Evolutionary conservation across 2,113 vertebrate genomes (phyloP), one percentile per base, ranked within the genome.

Genomic region (Rutilus rutilus): DNA sequence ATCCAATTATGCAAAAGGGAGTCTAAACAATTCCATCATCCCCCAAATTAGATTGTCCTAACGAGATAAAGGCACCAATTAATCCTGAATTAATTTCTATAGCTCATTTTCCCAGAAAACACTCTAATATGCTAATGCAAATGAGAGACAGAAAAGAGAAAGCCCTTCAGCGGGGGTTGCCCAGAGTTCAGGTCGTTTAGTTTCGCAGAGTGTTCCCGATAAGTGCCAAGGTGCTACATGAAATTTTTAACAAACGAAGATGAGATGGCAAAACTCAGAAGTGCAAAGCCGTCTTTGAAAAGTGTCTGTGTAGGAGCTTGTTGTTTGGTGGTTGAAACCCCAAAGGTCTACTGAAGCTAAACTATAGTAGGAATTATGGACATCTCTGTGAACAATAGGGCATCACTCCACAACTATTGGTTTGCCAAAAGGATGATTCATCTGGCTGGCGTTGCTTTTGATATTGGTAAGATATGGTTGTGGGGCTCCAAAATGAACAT

Each of bases 21-120:
- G 96, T 97, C 97, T 98, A 98, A 99, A 99, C 97, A 98, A 99
- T 99, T 99, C 98, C 97, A 99, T 99, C 98, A 99, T 99, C 97
- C 97, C 97, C 94, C 97, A 99, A 99, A 99, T 99, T 99, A 99
- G 97, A 99, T 99, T 97, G 97, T 98, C 97, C 97, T 99, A 99
- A 99, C 96, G 97, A 99, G 98, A 99, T 99, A 99, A 99, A 99
- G 98, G 98, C 98, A 98, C 97, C 97, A 99, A 99, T 99, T 99
- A 99, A 99, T 99, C 98, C 97, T 97, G 97, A 98, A 99, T 99
- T 99, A 99, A 99, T 99, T 99, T 98, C 97, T 97, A 99, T 97
- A 97, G 97, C 97, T 97, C 97, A 98, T 99, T 99, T 99, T 95
- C 94, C 97, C 97, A 96, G 97, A 97, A 99, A 99, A 99, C 97